These are phyloP conservation scores for Apis dorsata DNA, from an alignment of 1,140 invertebrate species.

Conservation along the genomic window DNA sequence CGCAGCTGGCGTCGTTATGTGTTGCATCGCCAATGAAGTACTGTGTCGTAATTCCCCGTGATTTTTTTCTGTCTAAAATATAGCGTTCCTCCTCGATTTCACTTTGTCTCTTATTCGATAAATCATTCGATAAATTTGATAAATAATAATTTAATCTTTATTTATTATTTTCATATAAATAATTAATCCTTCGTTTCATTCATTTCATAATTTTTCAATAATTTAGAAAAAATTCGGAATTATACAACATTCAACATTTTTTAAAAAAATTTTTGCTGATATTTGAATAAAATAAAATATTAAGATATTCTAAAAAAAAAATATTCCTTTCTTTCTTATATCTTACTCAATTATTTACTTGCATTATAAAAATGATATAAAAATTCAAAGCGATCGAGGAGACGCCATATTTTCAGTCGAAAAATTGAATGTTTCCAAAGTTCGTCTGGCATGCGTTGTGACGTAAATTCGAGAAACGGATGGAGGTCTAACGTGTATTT, in stretches of 20 bases:
- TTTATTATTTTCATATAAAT: too few relatives aligned
- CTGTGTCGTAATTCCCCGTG: conserved; percentile 72
- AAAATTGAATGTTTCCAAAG: conserved; percentile 23
- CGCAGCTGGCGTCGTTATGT: conserved; percentile 61
- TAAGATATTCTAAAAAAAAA: too few relatives aligned
- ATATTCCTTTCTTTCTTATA: too few relatives aligned
- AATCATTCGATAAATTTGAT: neutral
- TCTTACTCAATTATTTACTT: too few relatives aligned
- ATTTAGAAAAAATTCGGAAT: too few relatives aligned
- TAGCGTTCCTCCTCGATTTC: conserved; percentile 9
- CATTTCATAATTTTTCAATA: too few relatives aligned
- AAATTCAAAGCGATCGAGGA: neutral
- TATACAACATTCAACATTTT: too few relatives aligned
- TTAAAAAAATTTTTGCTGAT: too few relatives aligned
- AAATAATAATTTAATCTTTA: too few relatives aligned
- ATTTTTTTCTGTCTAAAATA: conserved; percentile 35
- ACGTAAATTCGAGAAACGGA: neutral
- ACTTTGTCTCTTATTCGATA: neutral
- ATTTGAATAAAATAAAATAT: too few relatives aligned
- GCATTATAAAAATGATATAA: too few relatives aligned
- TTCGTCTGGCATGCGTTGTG: conserved; percentile 50
- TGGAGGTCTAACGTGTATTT: conserved; percentile 64
- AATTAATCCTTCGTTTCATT: too few relatives aligned
- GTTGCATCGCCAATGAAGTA: conserved; percentile 75
- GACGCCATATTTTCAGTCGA: neutral